Evolutionary conservation across 2,888 invertebrate genomes (phyloP), one percentile per base, ranked within the genome.

Genomic region (Melanostoma mellinum): DNA sequence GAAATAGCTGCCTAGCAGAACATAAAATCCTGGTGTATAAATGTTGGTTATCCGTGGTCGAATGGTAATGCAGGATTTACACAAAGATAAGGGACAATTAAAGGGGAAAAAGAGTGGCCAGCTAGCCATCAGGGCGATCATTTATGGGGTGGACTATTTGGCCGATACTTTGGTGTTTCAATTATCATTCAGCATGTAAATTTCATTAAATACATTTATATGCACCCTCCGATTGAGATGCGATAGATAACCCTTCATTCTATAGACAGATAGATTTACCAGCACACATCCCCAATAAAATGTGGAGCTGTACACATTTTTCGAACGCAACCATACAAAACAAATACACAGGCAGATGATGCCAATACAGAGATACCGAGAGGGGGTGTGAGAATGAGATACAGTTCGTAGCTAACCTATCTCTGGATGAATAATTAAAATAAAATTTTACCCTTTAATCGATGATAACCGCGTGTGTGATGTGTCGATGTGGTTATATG

Each of bases 121-220:
- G 61, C 20, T 20, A 20, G 48, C 36, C 38, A 44, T 46, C n/a
- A 44, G 53, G 68, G 74, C 58, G 53, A 69, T 69, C 77, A 74
- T 78, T 61, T 56, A 78, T 79, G 67, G 38, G 48, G 67, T 35
- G 50, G 53, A 79, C 38, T 78, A 58, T 84, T 78, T 84, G 69
- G 38, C 58, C 82, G 78, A 84, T 74, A 84, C 74, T 69, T 78
- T 74, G 61, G 71, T 61, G 78, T 84, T 75, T 84, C 78, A 84
- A 79, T 84, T 79, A 84, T 79, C 79, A 71, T 75, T 84, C 10
- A 65, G 55, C 63, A 56, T 55, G 78, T 71, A 67, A 44, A 84
- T 74, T 84, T 74, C 42, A 71, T 74, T 61, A 38, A 77, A 74
- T 55, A 58, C 44, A 65, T 71, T 60, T 20, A 20, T 20, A 20